Conservation (phyloP, 2,888 invertebrate genomes). For the Criorhina ranunculi region DNA sequence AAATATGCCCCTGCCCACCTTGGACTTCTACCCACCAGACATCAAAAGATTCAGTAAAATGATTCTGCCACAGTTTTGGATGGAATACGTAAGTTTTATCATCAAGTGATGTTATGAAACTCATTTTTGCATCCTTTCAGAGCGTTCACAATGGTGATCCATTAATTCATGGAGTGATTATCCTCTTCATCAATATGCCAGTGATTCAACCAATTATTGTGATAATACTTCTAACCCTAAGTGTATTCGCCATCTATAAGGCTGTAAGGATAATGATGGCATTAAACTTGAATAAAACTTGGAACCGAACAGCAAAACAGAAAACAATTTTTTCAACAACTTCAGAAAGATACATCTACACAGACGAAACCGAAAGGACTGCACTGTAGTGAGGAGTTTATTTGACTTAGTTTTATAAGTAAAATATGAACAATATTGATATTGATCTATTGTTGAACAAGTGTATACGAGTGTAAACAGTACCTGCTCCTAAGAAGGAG, state of each 20-base stretch:
- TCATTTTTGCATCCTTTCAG: not conserved
- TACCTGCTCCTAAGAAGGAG: not conserved
- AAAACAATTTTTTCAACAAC: conserved; percentile 19
- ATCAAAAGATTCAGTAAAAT: conserved; percentile 85
- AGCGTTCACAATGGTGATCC: conserved; percentile 40
- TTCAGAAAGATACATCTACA: conserved; percentile 39
- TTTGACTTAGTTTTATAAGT: not conserved
- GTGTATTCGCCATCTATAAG: conserved; percentile 51
- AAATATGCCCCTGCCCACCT: conserved; percentile 46
- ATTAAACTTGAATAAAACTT: conserved; percentile 14
- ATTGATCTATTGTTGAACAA: not conserved
- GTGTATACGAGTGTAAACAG: not conserved
- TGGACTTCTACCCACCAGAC: conserved; percentile 79
- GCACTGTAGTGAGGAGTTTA: conserved; percentile 3
- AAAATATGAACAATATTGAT: not conserved
- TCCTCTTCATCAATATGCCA: conserved; percentile 49
- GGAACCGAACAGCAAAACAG: conserved; percentile 24
- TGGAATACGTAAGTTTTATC: conserved; percentile 87
- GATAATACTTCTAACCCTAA: conserved; percentile 41
- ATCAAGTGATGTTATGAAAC: not conserved
- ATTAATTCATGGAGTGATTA: conserved; percentile 36
- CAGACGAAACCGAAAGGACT: conserved; percentile 39
- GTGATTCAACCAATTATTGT: conserved; percentile 62
- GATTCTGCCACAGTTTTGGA: conserved; percentile 88
- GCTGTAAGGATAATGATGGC: conserved; percentile 22